Evolutionary conservation across 2,888 invertebrate species (phyloP), one percentile per base, ranked within the genome.

Genomic region (Pseudococcus viburni): DNA sequence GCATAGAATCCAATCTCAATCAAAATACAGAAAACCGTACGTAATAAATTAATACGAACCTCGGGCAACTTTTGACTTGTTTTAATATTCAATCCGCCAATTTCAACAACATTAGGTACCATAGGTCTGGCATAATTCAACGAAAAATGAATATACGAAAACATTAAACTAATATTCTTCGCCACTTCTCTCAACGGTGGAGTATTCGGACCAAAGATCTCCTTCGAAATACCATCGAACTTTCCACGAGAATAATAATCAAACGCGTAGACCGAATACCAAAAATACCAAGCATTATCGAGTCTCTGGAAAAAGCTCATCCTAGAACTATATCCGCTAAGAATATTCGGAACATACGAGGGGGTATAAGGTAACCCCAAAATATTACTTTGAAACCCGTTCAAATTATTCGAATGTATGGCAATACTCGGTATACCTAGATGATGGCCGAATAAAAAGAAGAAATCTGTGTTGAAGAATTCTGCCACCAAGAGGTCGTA

Each of bases 391-490:
- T 93, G 92, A 94, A 94, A 95, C 0, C 95, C 94, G 93, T 94
- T 93, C 86, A 94, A 89, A 17, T 93, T 92, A 90, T 94, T 93
- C 6, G 94, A 93, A n/a, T 93, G 93, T 4, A 94, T 90, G 0
- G 92, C 92, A 0, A 95, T 92, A 1, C 22, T 33, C 0, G 87
- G 87, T 11, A 80, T 51, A n/a, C 51, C 55, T 5, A 87, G 80
- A 90, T 94, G 93, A 90, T 95, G 93, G 0, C 94, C 94, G 51
- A 96, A 91, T 1, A 94, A 94, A 90, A 95, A 91, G 91, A 94
- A 94, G 91, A 96, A 95, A 90, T 96, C 95, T 85, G 15, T 85
- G n/a, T 95, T 95, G 91, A 96, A 96, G 88, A 93, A 93, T 91
- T 96, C 96, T 87, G 94, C 92, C 0, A 96, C 91, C 8, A 95